Base-by-base conservation (phyloP, 2,113 vertebrate species). In the Myotis brandtii region DNA sequence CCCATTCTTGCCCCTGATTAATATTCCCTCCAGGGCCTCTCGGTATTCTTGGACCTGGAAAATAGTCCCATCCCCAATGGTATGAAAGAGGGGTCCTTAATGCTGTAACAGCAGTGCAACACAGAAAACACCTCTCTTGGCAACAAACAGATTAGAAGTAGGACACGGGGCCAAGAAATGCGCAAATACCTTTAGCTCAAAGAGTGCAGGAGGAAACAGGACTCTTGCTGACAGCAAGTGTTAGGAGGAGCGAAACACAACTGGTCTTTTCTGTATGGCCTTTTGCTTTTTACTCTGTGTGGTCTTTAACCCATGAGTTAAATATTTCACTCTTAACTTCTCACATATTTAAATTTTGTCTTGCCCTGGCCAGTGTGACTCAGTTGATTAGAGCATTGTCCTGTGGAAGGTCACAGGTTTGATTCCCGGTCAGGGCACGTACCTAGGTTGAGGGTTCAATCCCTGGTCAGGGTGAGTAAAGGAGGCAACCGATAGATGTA, bases 1-100 rank as follows among this genome's bases (percentile, higher is more conserved):
- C 89, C 99, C 99, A 0, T 99, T 99, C 97, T 99, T 99, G 95
- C 99, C 99, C 98, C 99, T 97, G 97, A 99, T 99, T 93, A 99
- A 98, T 97, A 99, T 97, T 64, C 99, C 99, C 83, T 99, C 99
- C 97, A 99, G 98, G 34, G 99, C 99, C 83, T 99, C 99, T 52
- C 98, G 98, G 93, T 99, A 99, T 97, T 99, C 99, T 97, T 99
- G 98, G 43, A 99, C 99, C 99, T 99, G 96, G 25, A 93, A 86
- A 93, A 95, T 5, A 93, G 91, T 13, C 32, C 64, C 85, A 18
- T 32, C 5, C 37, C 27, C 13, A 30, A 84, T 9, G 5, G 16
- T 50, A 32, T 76, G 62, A 80, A 92, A 83, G 73, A 80, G 64
- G 48, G 30, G 11, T 40, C 43, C 9, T 37, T 40, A 83, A 46